Base-by-base conservation (phyloP, 2,113 vertebrate genomes). In the Sphyrna mokarran region DNA sequence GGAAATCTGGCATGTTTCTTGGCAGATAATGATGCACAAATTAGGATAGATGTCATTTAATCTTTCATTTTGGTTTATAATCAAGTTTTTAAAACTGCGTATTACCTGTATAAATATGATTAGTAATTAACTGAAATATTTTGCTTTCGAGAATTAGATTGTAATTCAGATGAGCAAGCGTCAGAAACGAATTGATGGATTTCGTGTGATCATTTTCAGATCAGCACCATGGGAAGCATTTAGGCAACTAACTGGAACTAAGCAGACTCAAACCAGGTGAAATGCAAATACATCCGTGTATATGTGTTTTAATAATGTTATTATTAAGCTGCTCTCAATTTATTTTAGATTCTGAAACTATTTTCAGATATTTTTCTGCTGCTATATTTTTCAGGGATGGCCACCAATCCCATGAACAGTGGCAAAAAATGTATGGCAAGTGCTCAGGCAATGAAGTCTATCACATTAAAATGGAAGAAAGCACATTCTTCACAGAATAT, bases 391-490 rank as follows among this genome's bases (percentile, higher is more conserved):
- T 98, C 97, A 99, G 99, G 96, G 99, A 99, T 97, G 98, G 98
- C 70, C 99, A 99, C 69, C 99, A 99, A 96, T 99, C 99, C 0
- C 98, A 98, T 0, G 98, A 99, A 96, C 98, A 99, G 83, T 99
- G 99, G 99, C 99, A 99, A 98, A 98, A 98, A 97, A 98, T 98
- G 97, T 99, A 99, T 11, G 99, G 99, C 61, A 98, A 98, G 96
- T 99, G 99, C 97, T 99, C 99, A 0, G 98, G 99, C 96, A 99
- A 99, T 13, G 99, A 99, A 97, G 99, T 99, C 23, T 99, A 99
- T 97, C 99, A 99, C 96, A 99, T 99, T 96, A 97, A 98, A 95
- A 96, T 99, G 97, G 98, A 98, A 96, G 99, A 99, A 97, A 99
- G 99, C 96, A 98, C 98, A 96, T 99, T 99, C 97, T 99, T 99